Conservation (phyloP, 2,113 vertebrate genomes). For the Tenebrosternarchus preto region DNA sequence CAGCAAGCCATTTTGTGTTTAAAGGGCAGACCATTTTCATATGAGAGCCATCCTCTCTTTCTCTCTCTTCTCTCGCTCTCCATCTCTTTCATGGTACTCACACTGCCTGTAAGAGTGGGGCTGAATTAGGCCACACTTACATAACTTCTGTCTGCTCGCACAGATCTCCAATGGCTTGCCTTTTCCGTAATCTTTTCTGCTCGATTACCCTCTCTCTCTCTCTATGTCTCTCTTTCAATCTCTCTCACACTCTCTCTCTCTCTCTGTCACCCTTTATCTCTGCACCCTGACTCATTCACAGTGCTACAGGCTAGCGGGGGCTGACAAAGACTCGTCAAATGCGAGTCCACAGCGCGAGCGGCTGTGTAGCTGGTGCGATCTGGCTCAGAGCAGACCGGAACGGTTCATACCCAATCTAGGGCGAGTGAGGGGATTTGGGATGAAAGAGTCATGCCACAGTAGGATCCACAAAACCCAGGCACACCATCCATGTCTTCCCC, state of each 20-base stretch:
- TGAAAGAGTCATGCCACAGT: conserved; percentile 6
- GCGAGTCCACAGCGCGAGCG: conserved; percentile 19
- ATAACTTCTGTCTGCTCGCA: conserved; percentile 71
- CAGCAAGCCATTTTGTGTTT: too few relatives aligned
- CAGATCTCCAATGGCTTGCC: conserved; percentile 68
- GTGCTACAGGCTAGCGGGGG: conserved; percentile 28
- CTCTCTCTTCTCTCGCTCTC: not conserved
- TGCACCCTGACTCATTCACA: conserved; percentile 58
- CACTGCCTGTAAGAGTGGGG: conserved; percentile 45
- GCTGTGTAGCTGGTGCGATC: conserved; percentile 53
- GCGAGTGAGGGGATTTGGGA: conserved; percentile 26
- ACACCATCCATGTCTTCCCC: not conserved
- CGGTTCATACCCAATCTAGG: not conserved
- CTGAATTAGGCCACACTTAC: conserved; percentile 68
- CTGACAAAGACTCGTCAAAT: conserved; percentile 51
- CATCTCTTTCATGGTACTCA: conserved; percentile 46
- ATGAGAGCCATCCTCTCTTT: too few relatives aligned
- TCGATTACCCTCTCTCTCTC: conserved; percentile 65
- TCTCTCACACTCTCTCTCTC: conserved; percentile 48
- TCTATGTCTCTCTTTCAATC: conserved; percentile 56
- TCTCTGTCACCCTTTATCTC: conserved; percentile 55
- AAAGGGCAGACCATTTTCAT: too few relatives aligned
- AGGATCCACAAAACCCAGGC: too few relatives aligned
- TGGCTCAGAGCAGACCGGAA: conserved; percentile 64
- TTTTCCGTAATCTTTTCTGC: conserved; percentile 76